Evolutionary conservation across 2,797 vertebrate genomes (phyloP).

Genomic region (Rhadinocentrus ornatus): DNA sequence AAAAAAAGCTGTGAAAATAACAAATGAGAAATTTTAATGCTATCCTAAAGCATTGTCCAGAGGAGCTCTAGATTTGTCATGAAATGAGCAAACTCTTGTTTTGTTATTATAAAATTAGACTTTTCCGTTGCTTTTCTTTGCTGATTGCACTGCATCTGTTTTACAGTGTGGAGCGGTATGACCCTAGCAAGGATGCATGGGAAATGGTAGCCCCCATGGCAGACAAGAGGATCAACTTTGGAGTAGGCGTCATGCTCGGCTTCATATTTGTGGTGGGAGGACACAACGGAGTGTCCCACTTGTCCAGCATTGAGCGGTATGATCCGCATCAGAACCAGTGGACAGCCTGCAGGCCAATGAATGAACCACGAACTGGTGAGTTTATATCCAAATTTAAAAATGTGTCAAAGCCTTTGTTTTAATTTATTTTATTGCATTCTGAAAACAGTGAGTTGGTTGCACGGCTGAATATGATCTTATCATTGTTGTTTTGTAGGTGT

Average conservation of each 20-base stretch:
- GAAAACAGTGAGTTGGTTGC: background rate
- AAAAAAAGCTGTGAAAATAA: background rate
- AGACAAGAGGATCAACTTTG: conserved; percentile 98
- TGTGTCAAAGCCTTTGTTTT: background rate
- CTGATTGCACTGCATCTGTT: conserved; percentile 16
- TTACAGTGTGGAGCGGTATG: conserved; percentile 93
- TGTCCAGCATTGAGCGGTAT: conserved; percentile 97
- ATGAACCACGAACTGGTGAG: conserved; percentile 95
- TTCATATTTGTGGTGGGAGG: conserved; percentile 98
- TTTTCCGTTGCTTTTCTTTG: background rate
- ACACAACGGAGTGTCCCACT: conserved; percentile 96
- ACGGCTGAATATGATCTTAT: background rate
- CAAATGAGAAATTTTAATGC: background rate
- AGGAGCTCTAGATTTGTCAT: background rate
- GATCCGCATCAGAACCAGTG: conserved; percentile 99
- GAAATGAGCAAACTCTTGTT: background rate
- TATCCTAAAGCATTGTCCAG: background rate
- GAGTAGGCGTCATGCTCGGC: conserved; percentile 95
- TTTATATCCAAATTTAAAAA: background rate
- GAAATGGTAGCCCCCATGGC: conserved; percentile 97
- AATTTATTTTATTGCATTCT: background rate
- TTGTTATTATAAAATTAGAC: background rate
- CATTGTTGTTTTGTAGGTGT: conserved; percentile 83
- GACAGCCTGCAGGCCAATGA: conserved; percentile 98
- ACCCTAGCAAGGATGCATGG: conserved; percentile 96